Conservation (phyloP, 1,140 invertebrate genomes). For the Goniozus legneri region DNA sequence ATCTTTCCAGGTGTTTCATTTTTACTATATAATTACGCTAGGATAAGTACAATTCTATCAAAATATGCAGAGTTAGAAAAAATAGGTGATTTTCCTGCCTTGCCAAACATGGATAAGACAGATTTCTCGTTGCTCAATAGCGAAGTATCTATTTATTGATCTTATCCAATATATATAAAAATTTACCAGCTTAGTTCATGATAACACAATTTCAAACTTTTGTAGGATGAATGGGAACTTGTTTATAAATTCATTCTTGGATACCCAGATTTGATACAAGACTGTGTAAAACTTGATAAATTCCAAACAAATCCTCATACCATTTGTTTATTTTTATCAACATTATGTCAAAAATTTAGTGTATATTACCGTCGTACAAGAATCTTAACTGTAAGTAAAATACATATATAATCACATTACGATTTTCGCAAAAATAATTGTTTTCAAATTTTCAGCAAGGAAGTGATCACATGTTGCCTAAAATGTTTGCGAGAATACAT, state of each 20-base stretch:
- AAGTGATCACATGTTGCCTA: slow-evolving; percentile 61
- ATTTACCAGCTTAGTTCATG: too few species aligned
- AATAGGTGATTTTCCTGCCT: slow-evolving; percentile 53
- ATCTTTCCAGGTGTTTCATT: slow-evolving; percentile 61
- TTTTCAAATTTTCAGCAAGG: slow-evolving; percentile 52
- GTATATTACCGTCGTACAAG: slow-evolving; percentile 67
- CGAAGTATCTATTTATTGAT: slow-evolving; percentile 54
- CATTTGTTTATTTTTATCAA: slow-evolving; percentile 62
- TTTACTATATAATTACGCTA: slow-evolving; percentile 70
- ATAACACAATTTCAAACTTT: slow-evolving; percentile 15
- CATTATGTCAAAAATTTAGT: slow-evolving; percentile 64
- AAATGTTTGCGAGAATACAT: slow-evolving; percentile 64
- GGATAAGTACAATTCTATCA: slow-evolving; percentile 61
- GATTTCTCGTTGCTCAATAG: slow-evolving; percentile 61
- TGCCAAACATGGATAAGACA: slow-evolving; percentile 56
- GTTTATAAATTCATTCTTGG: slow-evolving; percentile 63
- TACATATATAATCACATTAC: too few species aligned
- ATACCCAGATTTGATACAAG: slow-evolving; percentile 60
- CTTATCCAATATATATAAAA: too few species aligned
- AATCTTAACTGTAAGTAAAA: slow-evolving; percentile 65
- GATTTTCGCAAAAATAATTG: slow-evolving; percentile 11
- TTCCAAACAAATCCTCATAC: slow-evolving; percentile 59
- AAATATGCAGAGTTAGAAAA: slow-evolving; percentile 57
- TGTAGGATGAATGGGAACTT: slow-evolving; percentile 70
- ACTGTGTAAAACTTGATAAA: slow-evolving; percentile 44